Percentiles rank a stretch among this genome's conserved stretches.
Conservation (phyloP, 2,113 vertebrate genomes). For the Catagonus wagneri region DNA sequence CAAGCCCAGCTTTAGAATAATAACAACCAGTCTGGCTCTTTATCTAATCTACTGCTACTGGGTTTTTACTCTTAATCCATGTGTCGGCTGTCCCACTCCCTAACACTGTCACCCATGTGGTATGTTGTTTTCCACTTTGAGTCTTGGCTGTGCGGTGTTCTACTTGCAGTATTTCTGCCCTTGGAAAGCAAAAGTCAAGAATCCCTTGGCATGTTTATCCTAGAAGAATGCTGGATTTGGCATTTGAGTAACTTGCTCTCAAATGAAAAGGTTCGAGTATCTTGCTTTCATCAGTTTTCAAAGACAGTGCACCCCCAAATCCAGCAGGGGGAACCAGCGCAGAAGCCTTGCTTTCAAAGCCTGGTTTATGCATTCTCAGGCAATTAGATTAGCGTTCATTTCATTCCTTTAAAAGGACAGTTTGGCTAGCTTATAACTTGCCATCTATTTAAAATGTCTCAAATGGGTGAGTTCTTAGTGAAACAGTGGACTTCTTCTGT, state of each 20-base stretch:
- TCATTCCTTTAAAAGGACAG: conserved; percentile 50
- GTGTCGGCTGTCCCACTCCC: accelerated
- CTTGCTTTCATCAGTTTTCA: conserved; percentile 43
- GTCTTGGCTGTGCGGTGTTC: not conserved
- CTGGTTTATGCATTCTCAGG: not conserved
- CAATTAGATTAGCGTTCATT: conserved; percentile 67
- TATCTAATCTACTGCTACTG: conserved; percentile 27
- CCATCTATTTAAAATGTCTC: conserved; percentile 39
- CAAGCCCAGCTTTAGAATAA: conserved; percentile 59
- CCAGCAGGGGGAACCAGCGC: conserved; percentile 89
- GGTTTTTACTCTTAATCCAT: conserved; percentile 14
- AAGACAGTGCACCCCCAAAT: conserved; percentile 74
- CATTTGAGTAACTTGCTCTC: conserved; percentile 15
- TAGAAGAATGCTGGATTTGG: conserved; percentile 19
- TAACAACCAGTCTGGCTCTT: conserved; percentile 30
- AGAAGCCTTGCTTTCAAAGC: conserved; percentile 83
- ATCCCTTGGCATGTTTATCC: not conserved
- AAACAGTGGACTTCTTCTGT: conserved; percentile 32
- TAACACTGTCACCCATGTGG: accelerated
- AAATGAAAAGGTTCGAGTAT: conserved; percentile 19
- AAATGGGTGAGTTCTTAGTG: conserved; percentile 63
- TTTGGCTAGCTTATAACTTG: conserved; percentile 37
- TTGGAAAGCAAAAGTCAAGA: conserved; percentile 39
- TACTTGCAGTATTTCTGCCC: conserved; percentile 11
- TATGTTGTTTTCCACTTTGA: conserved; percentile 17